Base-by-base conservation (phyloP, 2,888 invertebrate species). In the Agrochola circellaris region DNA sequence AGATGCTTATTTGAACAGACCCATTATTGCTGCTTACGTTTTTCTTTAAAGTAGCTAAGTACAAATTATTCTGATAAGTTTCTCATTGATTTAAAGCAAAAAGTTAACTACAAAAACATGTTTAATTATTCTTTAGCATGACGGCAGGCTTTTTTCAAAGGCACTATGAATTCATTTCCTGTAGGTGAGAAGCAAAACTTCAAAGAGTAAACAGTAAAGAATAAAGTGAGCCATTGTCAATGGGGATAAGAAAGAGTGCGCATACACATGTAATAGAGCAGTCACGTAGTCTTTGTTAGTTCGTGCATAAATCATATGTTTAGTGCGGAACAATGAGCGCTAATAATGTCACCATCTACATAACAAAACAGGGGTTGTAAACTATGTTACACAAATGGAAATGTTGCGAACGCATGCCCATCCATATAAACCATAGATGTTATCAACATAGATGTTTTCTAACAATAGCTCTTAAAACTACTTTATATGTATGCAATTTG, bases 331-430 rank as follows among this genome's bases (percentile, higher is more conserved):
- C 94, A 94, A 94, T 91, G 88, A 85, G 72, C 73, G 78, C 79
- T 83, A 88, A 91, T 91, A 91, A 89, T 89, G 88, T 87, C 82
- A 81, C 78, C 87, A 94, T 95, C 91, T 91, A 90, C 94, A 95
- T 95, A 86, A 95, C 94, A 95, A 95, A 93, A 91, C 89, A 89
- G 86, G 89, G 89, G 84, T 88, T 88, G 89, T 87, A 88, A 90
- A 90, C 89, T 85, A 84, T 84, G 84, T 81, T 83, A 87, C 84
- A 86, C 87, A 88, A 88, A 89, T 85, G 87, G 84, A 66, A 81
- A 83, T 81, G 77, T 75, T 68, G 75, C 84, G 71, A 85, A 79
- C 86, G 82, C 84, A 86, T 71, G 84, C 85, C 86, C 86, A 88
- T 85, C 79, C 86, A 73, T 56, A 73, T 78, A 62, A 79, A 62